These are phyloP conservation scores for Conger conger DNA, from an alignment of 2,113 vertebrate species.

Conservation along the genomic window DNA sequence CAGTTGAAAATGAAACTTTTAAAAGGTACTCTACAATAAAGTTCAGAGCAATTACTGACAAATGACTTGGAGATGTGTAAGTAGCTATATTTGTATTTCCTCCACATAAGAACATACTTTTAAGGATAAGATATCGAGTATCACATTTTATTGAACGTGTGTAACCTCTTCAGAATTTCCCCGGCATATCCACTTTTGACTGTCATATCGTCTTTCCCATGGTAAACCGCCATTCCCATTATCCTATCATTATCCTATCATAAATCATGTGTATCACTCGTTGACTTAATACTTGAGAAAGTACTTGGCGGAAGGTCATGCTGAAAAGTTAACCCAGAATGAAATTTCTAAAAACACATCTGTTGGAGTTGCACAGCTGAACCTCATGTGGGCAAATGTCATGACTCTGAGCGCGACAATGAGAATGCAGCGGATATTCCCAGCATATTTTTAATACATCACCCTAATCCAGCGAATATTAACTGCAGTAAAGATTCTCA, in stretches of 20 bases:
- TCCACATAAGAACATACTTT: conserved; percentile 61
- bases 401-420: too few species aligned
- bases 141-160: conserved; percentile 52
- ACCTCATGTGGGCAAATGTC: too few species aligned
- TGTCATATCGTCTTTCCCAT: conserved; percentile 49
- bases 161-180: conserved; percentile 56
- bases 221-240: conserved; percentile 24
- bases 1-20: not conserved
- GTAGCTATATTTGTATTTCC: conserved; percentile 65
- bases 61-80: conserved; percentile 17
- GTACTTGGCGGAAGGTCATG: not conserved
- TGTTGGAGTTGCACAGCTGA: too few species aligned
- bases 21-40: not conserved
- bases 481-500: too few species aligned
- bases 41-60: not conserved
- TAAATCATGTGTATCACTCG: conserved; percentile 29
- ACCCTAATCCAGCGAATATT: too few species aligned
- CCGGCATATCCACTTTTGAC: conserved; percentile 38
- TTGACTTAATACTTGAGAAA: not conserved
- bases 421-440: too few species aligned
- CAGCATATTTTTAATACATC: too few species aligned
- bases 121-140: conserved; percentile 58
- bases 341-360: not conserved
- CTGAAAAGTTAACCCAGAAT: not conserved
- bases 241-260: not conserved